A percentile compares a stretch with the other conserved stretches of the same genome.
These are phyloP conservation scores for Meandrusa payeni DNA, from an alignment of 2,888 invertebrate genomes.

Conservation along the genomic window DNA sequence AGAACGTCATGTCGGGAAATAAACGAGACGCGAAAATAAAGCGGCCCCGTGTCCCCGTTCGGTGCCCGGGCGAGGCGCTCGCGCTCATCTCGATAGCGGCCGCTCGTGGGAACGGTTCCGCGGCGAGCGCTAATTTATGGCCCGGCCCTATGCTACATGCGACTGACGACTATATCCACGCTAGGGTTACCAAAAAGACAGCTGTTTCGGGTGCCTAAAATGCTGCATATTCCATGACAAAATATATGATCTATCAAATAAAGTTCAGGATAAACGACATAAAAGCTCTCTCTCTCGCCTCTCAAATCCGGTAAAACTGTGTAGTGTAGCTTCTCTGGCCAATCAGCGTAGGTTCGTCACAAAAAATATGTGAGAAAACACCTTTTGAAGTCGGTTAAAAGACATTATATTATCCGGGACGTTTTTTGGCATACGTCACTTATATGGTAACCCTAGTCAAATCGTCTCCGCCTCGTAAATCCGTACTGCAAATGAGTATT, in stretches of 20 bases:
- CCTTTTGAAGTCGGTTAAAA: too few relatives aligned
- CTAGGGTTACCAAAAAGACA: conserved; percentile 26
- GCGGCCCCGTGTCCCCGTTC: conserved; percentile 66
- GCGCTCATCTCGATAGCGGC: conserved; percentile 72
- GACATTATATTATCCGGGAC: too few relatives aligned
- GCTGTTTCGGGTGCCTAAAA: neutral
- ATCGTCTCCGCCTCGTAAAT: conserved; percentile 28
- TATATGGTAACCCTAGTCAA: conserved; percentile 39
- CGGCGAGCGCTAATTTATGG: conserved; percentile 68
- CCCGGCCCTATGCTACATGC: conserved; percentile 64
- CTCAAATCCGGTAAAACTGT: too few relatives aligned
- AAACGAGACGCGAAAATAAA: conserved; percentile 72
- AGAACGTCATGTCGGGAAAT: conserved; percentile 60
- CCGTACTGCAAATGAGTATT: conserved; percentile 34
- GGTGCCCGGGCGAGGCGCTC: conserved; percentile 45
- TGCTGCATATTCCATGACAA: too few relatives aligned
- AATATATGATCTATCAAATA: too few relatives aligned
- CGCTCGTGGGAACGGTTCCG: conserved; percentile 68
- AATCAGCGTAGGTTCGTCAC: too few relatives aligned
- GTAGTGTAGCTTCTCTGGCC: too few relatives aligned
- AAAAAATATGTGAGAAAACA: too few relatives aligned
- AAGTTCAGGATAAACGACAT: too few relatives aligned
- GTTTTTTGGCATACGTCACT: too few relatives aligned
- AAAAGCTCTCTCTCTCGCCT: too few relatives aligned
- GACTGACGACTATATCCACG: conserved; percentile 75